Conservation (phyloP, 2,888 invertebrate species). For the Arge pagana region DNA sequence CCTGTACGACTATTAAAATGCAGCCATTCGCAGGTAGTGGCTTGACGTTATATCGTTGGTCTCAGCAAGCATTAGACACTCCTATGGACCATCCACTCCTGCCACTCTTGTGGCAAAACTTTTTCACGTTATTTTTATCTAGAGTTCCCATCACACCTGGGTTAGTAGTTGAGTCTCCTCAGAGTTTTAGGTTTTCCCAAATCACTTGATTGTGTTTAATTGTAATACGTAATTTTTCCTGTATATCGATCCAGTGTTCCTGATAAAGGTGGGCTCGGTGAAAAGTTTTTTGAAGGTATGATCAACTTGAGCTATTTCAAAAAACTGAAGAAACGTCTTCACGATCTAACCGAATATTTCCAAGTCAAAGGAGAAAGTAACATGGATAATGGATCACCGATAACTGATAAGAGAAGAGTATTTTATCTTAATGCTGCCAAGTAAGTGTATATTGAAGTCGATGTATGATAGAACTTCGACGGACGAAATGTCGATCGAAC, state of each 20-base stretch:
- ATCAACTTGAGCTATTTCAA: constrained; percentile 70
- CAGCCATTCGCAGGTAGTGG: constrained; percentile 62
- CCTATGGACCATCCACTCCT: constrained; percentile 71
- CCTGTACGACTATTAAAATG: constrained; percentile 62
- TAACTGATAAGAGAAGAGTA: constrained; percentile 50
- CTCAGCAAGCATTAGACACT: constrained; percentile 72
- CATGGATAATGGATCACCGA: constrained; percentile 50
- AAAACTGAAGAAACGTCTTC: constrained; percentile 70
- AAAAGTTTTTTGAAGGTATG: constrained; percentile 76
- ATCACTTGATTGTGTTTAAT: background rate
- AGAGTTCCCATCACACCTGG: constrained; percentile 60
- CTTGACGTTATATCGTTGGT: constrained; percentile 75
- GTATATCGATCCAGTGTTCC: constrained; percentile 59
- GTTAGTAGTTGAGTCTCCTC: constrained; percentile 33
- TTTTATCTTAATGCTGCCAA: constrained; percentile 53
- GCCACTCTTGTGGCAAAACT: constrained; percentile 76
- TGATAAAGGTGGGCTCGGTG: constrained; percentile 70
- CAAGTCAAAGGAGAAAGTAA: constrained; percentile 59
- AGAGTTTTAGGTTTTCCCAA: no score
- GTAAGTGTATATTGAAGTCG: constrained; percentile 31
- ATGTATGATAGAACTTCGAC: no score
- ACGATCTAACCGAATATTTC: constrained; percentile 67
- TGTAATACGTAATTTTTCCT: background rate
- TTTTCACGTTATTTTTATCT: constrained; percentile 73
- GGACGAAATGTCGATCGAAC: no score